phyloP scores from a whole-genome alignment of 2,888 invertebrate species.

The Blomia tropicalis region DNA sequence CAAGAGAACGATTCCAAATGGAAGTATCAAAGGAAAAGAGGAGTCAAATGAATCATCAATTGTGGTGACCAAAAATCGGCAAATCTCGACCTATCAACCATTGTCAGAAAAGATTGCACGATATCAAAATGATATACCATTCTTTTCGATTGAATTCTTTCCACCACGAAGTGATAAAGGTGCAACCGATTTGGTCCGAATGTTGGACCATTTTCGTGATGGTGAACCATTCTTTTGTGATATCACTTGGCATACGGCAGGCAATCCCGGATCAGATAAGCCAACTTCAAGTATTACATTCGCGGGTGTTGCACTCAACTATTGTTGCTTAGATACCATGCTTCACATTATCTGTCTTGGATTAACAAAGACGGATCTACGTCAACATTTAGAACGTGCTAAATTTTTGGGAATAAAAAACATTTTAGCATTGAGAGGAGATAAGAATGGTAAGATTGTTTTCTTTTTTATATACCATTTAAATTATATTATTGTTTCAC shows the following conservation, averaged over 20 bases:
- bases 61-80: no score
- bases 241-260: conserved; percentile 45
- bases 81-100: no score
- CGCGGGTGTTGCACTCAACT: conserved; percentile 43
- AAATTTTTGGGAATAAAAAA: conserved; percentile 49
- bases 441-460: conserved; percentile 39
- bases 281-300: conserved; percentile 44
- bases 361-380: conserved; percentile 37
- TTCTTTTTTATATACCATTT: neutral
- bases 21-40: no score
- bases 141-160: conserved; percentile 46
- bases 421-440: conserved; percentile 56
- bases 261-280: conserved; percentile 41
- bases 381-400: conserved; percentile 42
- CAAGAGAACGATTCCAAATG: no score
- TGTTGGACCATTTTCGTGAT: conserved; percentile 40
- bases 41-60: no score
- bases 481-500: neutral
- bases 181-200: conserved; percentile 42
- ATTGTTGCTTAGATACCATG: conserved; percentile 44
- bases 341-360: conserved; percentile 44
- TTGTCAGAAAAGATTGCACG: neutral
- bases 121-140: conserved; percentile 35
- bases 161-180: conserved; percentile 43
- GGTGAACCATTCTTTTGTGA: conserved; percentile 45